A percentile compares a stretch with the other conserved stretches of the same genome.
Conservation (phyloP, 2,888 invertebrate genomes). For the Synanthedon formicaeformis region DNA sequence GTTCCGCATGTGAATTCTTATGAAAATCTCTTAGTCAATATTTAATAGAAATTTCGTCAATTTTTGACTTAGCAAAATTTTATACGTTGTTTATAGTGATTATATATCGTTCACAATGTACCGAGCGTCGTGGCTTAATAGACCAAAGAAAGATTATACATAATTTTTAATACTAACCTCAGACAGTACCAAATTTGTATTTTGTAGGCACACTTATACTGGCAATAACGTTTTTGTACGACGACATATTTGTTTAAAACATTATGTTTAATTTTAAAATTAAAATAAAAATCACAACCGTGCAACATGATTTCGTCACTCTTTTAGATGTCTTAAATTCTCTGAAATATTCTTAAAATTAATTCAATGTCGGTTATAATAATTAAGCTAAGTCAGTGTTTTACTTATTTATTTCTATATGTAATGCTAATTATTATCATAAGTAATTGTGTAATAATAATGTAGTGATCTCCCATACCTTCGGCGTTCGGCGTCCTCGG, state of each 20-base stretch:
- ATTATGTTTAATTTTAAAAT: neutral
- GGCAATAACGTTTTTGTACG: slow-evolving; percentile 19
- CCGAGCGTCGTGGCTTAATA: slow-evolving; percentile 56
- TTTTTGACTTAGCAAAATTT: slow-evolving; percentile 71
- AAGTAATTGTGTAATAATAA: slow-evolving; percentile 65
- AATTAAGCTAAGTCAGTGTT: slow-evolving; percentile 69
- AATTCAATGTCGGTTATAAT: slow-evolving; percentile 57
- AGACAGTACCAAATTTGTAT: slow-evolving; percentile 65
- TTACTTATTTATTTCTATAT: slow-evolving; percentile 64
- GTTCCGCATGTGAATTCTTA: slow-evolving; percentile 65
- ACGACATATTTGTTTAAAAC: slow-evolving; percentile 1
- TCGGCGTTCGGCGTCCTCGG: slow-evolving; percentile 51
- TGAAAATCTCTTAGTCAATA: slow-evolving; percentile 70
- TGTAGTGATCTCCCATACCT: slow-evolving; percentile 68
- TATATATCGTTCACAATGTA: slow-evolving; percentile 53
- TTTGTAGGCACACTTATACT: slow-evolving; percentile 46
- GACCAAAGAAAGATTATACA: slow-evolving; percentile 67
- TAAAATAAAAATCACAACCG: neutral
- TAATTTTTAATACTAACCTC: slow-evolving; percentile 65
- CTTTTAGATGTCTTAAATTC: slow-evolving; percentile 26
- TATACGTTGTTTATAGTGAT: slow-evolving; percentile 65
- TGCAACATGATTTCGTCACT: slow-evolving; percentile 12
- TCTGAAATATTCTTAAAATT: slow-evolving; percentile 29
- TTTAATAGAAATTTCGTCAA: slow-evolving; percentile 65
- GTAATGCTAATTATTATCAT: slow-evolving; percentile 53